These are phyloP conservation scores for Mamestra brassicae DNA, from an alignment of 2,888 invertebrate genomes.

Conservation along the genomic window DNA sequence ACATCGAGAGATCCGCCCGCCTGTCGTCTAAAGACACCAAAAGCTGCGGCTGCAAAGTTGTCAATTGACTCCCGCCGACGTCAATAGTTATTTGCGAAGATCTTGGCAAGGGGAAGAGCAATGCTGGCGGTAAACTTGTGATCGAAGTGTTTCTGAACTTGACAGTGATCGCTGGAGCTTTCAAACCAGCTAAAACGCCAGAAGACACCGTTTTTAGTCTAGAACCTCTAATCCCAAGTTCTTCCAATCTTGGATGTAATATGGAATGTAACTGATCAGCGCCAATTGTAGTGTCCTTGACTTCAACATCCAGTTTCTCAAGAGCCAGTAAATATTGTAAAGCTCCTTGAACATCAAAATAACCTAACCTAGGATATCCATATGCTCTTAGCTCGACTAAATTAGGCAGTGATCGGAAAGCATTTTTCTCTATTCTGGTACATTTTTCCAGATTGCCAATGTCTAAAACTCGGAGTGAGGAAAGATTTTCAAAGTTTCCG, in stretches of 20 bases:
- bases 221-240: slow-evolving; percentile 94
- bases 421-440: slow-evolving; percentile 95
- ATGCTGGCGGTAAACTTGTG: slow-evolving; percentile 94
- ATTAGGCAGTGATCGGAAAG: slow-evolving; percentile 94
- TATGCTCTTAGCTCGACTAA: slow-evolving; percentile 93
- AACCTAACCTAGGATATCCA: slow-evolving; percentile 95
- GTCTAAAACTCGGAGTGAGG: slow-evolving; percentile 92
- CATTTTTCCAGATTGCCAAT: slow-evolving; percentile 93
- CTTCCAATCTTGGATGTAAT: slow-evolving; percentile 94
- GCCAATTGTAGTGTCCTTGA: slow-evolving; percentile 95
- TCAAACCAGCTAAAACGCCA: slow-evolving; percentile 95
- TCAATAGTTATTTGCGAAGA: slow-evolving; percentile 95
- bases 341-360: slow-evolving; percentile 96
- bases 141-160: slow-evolving; percentile 95
- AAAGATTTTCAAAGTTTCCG: slow-evolving; percentile 94
- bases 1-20: slow-evolving; percentile 93
- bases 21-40: slow-evolving; percentile 95
- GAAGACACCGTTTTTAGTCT: slow-evolving; percentile 95
- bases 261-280: slow-evolving; percentile 95
- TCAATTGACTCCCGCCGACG: slow-evolving; percentile 94
- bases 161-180: slow-evolving; percentile 93
- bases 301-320: slow-evolving; percentile 95
- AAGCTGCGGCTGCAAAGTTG: slow-evolving; percentile 94
- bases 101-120: slow-evolving; percentile 96
- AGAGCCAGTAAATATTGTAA: slow-evolving; percentile 94